A percentile compares a stretch with the other conserved stretches of the same genome.
These are phyloP conservation scores for Drosophila ustulata DNA, from an alignment of 2,888 invertebrate species.

Conservation along the genomic window DNA sequence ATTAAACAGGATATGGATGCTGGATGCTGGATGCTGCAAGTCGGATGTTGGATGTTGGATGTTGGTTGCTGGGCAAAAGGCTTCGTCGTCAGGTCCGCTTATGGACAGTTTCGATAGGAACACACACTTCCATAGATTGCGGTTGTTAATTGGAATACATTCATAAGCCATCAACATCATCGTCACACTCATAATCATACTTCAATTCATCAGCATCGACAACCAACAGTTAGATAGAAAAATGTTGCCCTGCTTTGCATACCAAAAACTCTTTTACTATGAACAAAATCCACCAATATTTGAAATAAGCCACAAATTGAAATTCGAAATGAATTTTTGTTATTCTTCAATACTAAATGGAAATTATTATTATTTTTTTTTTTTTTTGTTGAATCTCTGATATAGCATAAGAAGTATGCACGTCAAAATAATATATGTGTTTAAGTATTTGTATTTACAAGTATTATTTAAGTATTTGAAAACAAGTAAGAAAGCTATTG, in stretches of 20 bases:
- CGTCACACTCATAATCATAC: constrained; percentile 9
- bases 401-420: too few relatives aligned
- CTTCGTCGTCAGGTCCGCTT: constrained; percentile 28
- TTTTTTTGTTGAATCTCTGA: too few relatives aligned
- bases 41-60: not conserved
- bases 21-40: constrained; percentile 17
- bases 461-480: too few relatives aligned
- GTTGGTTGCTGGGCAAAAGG: constrained; percentile 9
- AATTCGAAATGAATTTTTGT: not conserved
- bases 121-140: constrained; percentile 16
- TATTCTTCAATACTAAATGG: too few relatives aligned
- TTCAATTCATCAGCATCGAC: not conserved
- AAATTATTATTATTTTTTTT: too few relatives aligned
- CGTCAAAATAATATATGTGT: too few relatives aligned
- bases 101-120: constrained; percentile 20
- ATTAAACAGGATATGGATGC: constrained; percentile 76
- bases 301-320: not conserved
- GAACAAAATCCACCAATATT: constrained; percentile 3
- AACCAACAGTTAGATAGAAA: constrained; percentile 13
- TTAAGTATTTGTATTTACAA: too few relatives aligned
- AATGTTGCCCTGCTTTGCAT: constrained; percentile 1
- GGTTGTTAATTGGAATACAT: constrained; percentile 46
- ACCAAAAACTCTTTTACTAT: not conserved
- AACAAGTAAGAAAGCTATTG: too few relatives aligned
- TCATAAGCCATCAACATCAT: constrained; percentile 36